Conservation (phyloP, 2,888 invertebrate species). For the Oxystoma pomonae region DNA sequence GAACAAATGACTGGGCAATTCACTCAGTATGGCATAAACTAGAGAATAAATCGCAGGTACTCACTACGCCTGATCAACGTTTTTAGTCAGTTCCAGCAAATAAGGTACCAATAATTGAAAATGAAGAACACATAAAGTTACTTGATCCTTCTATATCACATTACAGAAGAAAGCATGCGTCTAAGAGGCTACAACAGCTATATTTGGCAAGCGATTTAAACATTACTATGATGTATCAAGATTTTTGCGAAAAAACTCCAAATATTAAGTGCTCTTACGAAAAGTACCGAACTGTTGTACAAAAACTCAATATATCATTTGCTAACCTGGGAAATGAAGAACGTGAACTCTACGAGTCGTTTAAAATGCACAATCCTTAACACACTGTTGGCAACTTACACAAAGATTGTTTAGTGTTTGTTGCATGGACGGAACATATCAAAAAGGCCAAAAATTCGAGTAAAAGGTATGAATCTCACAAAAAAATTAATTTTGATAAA, state of each 20-base stretch:
- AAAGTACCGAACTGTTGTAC: conserved; percentile 17
- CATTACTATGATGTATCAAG: conserved; percentile 14
- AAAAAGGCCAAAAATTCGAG: conserved; percentile 13
- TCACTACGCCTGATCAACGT: conserved; percentile 8
- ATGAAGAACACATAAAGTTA: conserved; percentile 14
- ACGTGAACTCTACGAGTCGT: conserved; percentile 14
- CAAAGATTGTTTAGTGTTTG: conserved; percentile 12
- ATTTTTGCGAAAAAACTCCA: conserved; percentile 14
- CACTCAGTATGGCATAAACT: conserved; percentile 11
- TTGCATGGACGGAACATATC: conserved; percentile 14
- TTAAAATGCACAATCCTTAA: conserved; percentile 11
- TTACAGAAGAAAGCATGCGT: conserved; percentile 21
- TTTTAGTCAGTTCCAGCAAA: conserved; percentile 17
- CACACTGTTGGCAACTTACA: conserved; percentile 15
- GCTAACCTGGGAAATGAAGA: conserved; percentile 17
- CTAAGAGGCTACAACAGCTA: conserved; percentile 8
- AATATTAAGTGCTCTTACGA: conserved; percentile 18
- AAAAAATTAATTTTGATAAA: conserved; percentile 10
- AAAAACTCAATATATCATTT: conserved; percentile 11
- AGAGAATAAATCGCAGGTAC: conserved; percentile 9
- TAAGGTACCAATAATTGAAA: conserved; percentile 14
- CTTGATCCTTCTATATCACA: conserved; percentile 19
- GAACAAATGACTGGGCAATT: conserved; percentile 16
- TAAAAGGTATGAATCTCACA: conserved; percentile 8
- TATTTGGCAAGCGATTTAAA: conserved; percentile 17